phyloP scores from a whole-genome alignment of 2,888 invertebrate species.

The Trissolcus brochymenae region DNA sequence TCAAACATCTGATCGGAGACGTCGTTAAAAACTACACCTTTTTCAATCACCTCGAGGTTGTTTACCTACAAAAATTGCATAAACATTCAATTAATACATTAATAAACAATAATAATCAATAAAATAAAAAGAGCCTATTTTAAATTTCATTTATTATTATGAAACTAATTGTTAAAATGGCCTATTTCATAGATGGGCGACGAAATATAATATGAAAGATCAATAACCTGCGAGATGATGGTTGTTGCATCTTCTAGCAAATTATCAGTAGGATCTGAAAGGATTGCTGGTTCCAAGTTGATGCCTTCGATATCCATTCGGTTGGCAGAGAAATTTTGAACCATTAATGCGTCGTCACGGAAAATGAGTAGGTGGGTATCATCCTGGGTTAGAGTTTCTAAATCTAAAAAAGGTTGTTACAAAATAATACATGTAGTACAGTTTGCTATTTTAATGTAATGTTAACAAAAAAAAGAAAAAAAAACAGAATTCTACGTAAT shows the following conservation, averaged over 20 bases:
- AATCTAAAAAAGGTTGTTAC: conserved; percentile 60
- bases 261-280: conserved; percentile 68
- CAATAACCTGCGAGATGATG: conserved; percentile 68
- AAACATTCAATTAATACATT: too few relatives aligned
- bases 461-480: not conserved
- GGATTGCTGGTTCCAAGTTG: conserved; percentile 69
- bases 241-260: conserved; percentile 65
- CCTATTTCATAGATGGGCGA: too few relatives aligned
- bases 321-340: conserved; percentile 67
- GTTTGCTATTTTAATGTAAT: not conserved
- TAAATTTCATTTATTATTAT: too few relatives aligned
- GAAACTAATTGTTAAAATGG: too few relatives aligned
- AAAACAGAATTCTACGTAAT: too few relatives aligned
- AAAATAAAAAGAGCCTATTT: not conserved
- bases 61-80: conserved; percentile 62
- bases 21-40: conserved; percentile 65
- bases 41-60: conserved; percentile 69
- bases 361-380: conserved; percentile 72
- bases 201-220: not conserved
- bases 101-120: too few relatives aligned
- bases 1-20: conserved; percentile 66
- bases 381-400: conserved; percentile 67
- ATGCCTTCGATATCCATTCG: conserved; percentile 69
- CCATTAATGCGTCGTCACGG: conserved; percentile 70
- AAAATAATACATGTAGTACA: not conserved